Percentiles rank a stretch among this genome's conserved stretches.
These are phyloP conservation scores for Macrophya annulata DNA, from an alignment of 2,888 invertebrate genomes.

Conservation along the genomic window DNA sequence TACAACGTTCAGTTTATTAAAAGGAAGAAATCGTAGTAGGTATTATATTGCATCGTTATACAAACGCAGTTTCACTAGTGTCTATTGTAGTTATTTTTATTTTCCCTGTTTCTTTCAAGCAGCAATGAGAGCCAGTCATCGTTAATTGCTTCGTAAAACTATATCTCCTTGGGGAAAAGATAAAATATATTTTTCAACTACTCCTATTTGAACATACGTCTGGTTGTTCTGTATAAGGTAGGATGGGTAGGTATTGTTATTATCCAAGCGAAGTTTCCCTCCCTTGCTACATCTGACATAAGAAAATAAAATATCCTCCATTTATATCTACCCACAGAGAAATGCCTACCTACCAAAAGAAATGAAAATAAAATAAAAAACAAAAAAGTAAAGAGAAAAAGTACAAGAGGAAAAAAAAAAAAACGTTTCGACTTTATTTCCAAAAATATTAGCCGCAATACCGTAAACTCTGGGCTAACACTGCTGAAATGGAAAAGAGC, in stretches of 20 bases:
- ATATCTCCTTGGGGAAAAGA: constrained; percentile 16
- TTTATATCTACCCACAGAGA: constrained; percentile 2
- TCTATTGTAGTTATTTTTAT: constrained; percentile 7
- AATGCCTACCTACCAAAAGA: neutral
- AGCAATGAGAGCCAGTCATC: neutral
- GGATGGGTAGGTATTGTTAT: neutral
- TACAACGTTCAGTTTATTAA: neutral
- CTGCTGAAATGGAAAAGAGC: constrained; percentile 16
- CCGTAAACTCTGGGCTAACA: neutral
- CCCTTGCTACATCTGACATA: neutral
- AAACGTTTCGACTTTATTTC: neutral
- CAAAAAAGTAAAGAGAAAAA: too few species aligned
- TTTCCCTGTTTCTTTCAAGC: neutral
- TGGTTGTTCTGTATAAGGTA: neutral
- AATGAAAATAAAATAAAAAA: neutral
- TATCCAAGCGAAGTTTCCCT: neutral
- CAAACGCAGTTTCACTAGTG: constrained; percentile 13
- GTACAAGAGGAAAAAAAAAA: neutral
- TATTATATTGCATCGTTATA: neutral
- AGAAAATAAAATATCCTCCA: constrained; percentile 16
- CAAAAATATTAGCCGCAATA: constrained; percentile 11
- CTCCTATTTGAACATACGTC: neutral
- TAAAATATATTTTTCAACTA: constrained; percentile 1
- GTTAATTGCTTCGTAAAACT: constrained; percentile 23
- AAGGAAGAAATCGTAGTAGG: neutral